These are phyloP conservation scores for Sturmia bella DNA, from an alignment of 2,888 invertebrate species.

Conservation along the genomic window DNA sequence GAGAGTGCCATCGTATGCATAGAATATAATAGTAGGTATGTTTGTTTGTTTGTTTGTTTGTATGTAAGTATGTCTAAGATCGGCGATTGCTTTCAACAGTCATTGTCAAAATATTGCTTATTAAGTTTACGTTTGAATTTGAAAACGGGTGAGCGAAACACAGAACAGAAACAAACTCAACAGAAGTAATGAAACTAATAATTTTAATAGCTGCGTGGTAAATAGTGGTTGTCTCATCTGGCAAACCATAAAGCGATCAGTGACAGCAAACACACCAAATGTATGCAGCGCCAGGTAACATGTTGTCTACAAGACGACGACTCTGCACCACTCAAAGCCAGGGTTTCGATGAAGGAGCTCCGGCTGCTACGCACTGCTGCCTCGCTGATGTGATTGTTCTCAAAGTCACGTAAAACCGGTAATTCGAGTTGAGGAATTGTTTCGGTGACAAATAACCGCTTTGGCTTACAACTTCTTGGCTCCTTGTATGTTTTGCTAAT, in stretches of 20 bases:
- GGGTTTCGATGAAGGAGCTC: slow-evolving; percentile 83
- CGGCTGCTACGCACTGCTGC: slow-evolving; percentile 82
- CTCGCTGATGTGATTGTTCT: slow-evolving; percentile 69
- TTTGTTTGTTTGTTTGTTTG: no score
- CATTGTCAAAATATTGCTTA: slow-evolving; percentile 71
- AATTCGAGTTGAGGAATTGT: slow-evolving; percentile 82
- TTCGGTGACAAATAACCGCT: slow-evolving; percentile 71
- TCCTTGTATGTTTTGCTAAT: slow-evolving; percentile 72
- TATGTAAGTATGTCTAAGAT: slow-evolving; percentile 43
- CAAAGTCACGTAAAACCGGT: slow-evolving; percentile 81
- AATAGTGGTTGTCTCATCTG: slow-evolving; percentile 55
- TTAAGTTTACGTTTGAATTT: slow-evolving; percentile 60
- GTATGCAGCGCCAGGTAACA: slow-evolving; percentile 51
- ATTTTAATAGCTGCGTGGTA: slow-evolving; percentile 21
- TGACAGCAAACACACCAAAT: slow-evolving; percentile 37
- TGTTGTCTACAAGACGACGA: slow-evolving; percentile 63
- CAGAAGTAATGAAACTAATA: slow-evolving; percentile 29
- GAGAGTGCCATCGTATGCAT: slow-evolving; percentile 54
- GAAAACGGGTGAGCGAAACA: slow-evolving; percentile 45
- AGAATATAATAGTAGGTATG: slow-evolving; percentile 34
- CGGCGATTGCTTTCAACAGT: slow-evolving; percentile 67
- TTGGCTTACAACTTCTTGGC: slow-evolving; percentile 72
- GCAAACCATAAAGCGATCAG: slow-evolving; percentile 45
- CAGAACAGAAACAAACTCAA: slow-evolving; percentile 6
- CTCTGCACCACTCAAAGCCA: slow-evolving; percentile 81